These are phyloP conservation scores for Copsychus sechellarum DNA, from an alignment of 2,113 vertebrate genomes.

Conservation along the genomic window DNA sequence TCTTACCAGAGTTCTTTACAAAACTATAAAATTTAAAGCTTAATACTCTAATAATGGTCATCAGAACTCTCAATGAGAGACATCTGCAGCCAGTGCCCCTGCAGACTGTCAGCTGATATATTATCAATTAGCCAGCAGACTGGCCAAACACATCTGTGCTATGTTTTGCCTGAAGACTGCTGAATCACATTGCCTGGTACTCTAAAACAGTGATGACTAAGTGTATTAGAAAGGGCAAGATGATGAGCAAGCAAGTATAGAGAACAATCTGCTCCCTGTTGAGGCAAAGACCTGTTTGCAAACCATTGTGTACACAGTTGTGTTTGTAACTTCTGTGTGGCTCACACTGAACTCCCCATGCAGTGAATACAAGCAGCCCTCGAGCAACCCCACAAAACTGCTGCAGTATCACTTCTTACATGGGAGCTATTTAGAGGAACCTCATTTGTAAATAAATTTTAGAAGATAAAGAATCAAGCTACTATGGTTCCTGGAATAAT, in stretches of 20 bases:
- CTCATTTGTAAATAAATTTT: not conserved
- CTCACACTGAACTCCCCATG: not conserved
- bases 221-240: not conserved
- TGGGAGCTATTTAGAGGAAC: not conserved
- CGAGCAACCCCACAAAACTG: not conserved
- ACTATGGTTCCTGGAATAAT: not conserved
- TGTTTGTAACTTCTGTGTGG: not conserved
- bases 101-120: conserved; percentile 1
- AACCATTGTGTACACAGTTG: not conserved
- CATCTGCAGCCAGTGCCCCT: not conserved
- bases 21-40: not conserved
- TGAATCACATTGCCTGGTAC: conserved; percentile 21
- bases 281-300: not conserved
- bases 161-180: not conserved
- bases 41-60: not conserved
- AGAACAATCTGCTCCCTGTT: not conserved
- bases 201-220: not conserved
- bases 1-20: not conserved
- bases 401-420: not conserved
- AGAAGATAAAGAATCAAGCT: not conserved
- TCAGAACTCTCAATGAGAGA: not conserved
- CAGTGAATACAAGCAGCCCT: not conserved
- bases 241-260: not conserved
- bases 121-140: conserved; percentile 34
- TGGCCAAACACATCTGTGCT: conserved; percentile 10